Conservation (phyloP, 2,797 vertebrate species). For the Falco concolor region DNA sequence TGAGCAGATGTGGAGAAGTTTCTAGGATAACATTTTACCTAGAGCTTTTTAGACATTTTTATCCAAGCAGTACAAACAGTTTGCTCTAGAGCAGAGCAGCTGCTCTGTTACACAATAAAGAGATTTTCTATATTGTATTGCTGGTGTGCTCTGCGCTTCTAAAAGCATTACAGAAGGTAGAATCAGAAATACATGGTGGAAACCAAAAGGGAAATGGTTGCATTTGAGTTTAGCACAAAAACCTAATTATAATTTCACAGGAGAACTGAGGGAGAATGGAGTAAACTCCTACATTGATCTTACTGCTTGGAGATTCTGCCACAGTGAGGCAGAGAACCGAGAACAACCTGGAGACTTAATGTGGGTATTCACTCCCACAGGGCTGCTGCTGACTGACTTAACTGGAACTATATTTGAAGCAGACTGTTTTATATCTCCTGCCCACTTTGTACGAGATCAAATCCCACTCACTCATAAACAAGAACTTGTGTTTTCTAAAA, state of each 20-base stretch:
- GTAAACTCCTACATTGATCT: constrained; percentile 31
- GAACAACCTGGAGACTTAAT: background rate
- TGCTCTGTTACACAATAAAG: background rate
- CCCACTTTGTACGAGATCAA: background rate
- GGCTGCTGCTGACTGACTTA: constrained; percentile 26
- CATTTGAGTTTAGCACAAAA: constrained; percentile 11
- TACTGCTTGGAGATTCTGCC: background rate
- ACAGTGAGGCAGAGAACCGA: background rate
- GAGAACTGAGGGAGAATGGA: background rate
- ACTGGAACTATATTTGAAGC: constrained; percentile 2
- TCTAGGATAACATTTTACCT: background rate
- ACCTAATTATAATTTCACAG: background rate
- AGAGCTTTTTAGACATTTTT: background rate
- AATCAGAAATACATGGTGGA: background rate
- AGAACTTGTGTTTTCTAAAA: background rate
- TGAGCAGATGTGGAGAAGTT: background rate
- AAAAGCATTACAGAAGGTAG: background rate
- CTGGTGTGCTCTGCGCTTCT: background rate
- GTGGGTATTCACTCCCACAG: constrained; percentile 20
- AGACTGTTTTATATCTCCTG: background rate
- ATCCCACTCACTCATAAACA: background rate
- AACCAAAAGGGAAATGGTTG: background rate
- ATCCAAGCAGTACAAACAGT: background rate
- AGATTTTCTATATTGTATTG: background rate
- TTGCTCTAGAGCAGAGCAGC: background rate